These are phyloP conservation scores for Ceratotherium simum DNA, from an alignment of 2,113 vertebrate species.

Conservation along the genomic window DNA sequence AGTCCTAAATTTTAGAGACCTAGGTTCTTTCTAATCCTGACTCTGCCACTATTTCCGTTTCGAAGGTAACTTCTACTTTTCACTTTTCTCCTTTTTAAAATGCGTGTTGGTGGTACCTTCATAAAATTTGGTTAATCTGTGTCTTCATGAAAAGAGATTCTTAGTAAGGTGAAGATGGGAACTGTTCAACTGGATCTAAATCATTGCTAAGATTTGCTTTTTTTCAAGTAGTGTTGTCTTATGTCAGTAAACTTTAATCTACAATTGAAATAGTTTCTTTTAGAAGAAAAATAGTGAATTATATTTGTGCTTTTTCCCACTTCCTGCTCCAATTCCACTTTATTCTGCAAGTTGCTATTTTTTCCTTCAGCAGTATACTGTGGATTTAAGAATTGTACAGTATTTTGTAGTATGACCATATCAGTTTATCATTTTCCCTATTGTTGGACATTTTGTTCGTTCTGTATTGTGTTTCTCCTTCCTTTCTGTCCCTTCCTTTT, in stretches of 20 bases:
- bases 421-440: background rate
- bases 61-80: constrained; percentile 5
- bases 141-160: constrained; percentile 1
- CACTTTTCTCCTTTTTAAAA: background rate
- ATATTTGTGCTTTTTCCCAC: background rate
- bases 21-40: background rate
- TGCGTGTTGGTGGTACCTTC: background rate
- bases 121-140: constrained; percentile 2
- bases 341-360: background rate
- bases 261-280: background rate
- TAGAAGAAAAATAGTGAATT: background rate
- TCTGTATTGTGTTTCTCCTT: background rate
- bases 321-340: background rate
- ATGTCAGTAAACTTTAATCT: background rate
- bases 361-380: background rate
- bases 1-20: constrained; percentile 25
- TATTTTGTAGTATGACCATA: background rate
- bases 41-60: background rate
- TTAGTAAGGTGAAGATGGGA: background rate
- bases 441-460: background rate
- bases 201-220: background rate
- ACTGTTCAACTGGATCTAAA: constrained; percentile 27
- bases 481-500: background rate
- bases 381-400: background rate
- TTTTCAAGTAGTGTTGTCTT: background rate